These are phyloP conservation scores for Eupristina koningsbergeri DNA, from an alignment of 1,140 invertebrate species.

Conservation along the genomic window DNA sequence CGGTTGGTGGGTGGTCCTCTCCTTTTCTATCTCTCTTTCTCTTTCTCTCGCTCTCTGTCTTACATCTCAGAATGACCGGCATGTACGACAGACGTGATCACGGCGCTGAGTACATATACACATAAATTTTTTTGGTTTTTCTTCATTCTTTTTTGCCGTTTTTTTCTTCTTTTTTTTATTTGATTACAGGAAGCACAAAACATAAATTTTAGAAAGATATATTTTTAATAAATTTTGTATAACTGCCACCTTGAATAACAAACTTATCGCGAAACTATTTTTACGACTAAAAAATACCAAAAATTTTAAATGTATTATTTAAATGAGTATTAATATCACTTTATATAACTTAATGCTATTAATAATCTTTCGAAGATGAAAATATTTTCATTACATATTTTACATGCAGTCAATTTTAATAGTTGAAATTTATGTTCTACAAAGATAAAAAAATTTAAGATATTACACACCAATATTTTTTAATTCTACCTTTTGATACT, in stretches of 20 bases:
- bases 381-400: neutral
- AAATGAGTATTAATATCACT: neutral
- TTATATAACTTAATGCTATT: neutral
- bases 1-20: slow-evolving; percentile 68
- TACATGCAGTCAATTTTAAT: neutral
- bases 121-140: no score
- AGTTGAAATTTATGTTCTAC: no score
- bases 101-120: slow-evolving; percentile 22
- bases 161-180: neutral
- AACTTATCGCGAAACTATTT: slow-evolving; percentile 8
- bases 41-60: slow-evolving; percentile 6
- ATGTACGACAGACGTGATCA: slow-evolving; percentile 66
- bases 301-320: neutral
- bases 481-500: neutral
- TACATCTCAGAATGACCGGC: slow-evolving; percentile 67
- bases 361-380: neutral
- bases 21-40: neutral
- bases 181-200: neutral
- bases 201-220: neutral
- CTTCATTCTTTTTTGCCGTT: no score
- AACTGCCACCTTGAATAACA: neutral
- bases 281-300: slow-evolving; percentile 25
- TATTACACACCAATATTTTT: no score
- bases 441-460: no score
- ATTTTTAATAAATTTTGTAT: slow-evolving; percentile 40